Conservation (phyloP, 2,797 vertebrate species). For the Aeoliscus strigatus region DNA sequence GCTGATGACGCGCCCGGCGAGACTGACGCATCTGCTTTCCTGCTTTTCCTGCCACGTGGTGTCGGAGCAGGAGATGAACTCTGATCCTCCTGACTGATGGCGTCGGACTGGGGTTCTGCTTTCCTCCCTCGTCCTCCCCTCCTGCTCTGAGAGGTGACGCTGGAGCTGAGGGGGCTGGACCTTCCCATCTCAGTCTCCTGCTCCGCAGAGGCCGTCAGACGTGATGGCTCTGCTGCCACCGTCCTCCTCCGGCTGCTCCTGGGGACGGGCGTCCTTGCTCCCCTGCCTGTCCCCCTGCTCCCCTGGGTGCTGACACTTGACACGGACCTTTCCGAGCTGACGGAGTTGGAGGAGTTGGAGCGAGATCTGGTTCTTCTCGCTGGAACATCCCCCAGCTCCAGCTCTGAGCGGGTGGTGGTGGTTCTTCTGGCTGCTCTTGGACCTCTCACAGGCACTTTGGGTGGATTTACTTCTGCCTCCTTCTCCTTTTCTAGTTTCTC, state of each 20-base stretch:
- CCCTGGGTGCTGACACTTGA: conserved; percentile 28
- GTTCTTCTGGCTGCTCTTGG: conserved; percentile 42
- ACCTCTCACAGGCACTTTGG: conserved; percentile 28
- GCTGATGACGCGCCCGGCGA: conserved; percentile 12
- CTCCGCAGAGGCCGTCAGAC: conserved; percentile 3
- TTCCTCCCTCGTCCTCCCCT: conserved; percentile 50
- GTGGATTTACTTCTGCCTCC: conserved; percentile 6
- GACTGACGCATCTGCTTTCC: conserved; percentile 16
- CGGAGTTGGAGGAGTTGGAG: conserved; percentile 68
- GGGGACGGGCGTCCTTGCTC: conserved; percentile 5
- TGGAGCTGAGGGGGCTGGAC: conserved; percentile 40
- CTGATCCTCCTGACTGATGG: conserved; percentile 12
- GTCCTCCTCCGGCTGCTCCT: conserved; percentile 46
- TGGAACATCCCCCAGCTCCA: conserved; percentile 34
- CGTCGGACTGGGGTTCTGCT: conserved; percentile 5
- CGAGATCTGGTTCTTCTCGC: conserved; percentile 64
- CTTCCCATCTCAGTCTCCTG: conserved; percentile 1
- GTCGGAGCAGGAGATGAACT: conserved; percentile 14
- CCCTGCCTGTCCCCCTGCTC: conserved; percentile 44
- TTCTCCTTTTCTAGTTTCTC: too few species aligned
- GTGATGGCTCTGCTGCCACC: conserved; percentile 8
- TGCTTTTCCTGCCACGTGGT: conserved; percentile 35
- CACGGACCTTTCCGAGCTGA: conserved; percentile 65
- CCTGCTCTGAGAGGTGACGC: conserved; percentile 32
- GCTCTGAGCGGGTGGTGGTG: neutral